A percentile compares a stretch with the other conserved stretches of the same genome.
phyloP scores from a whole-genome alignment of 2,113 vertebrate species.

The Dicrurus megarhynchus region DNA sequence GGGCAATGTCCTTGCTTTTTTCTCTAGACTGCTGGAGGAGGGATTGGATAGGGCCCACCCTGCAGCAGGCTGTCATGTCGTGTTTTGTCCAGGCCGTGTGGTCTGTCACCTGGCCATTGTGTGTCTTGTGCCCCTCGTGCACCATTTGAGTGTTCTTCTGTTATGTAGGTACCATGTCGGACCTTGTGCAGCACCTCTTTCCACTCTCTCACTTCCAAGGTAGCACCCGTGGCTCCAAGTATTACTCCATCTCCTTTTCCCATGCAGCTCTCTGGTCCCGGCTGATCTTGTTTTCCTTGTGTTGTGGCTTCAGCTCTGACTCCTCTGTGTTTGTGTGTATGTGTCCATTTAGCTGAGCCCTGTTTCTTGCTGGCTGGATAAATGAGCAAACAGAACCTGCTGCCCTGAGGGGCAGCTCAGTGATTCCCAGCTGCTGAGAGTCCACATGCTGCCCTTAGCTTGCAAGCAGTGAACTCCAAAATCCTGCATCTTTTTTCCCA shows the following conservation, averaged over 20 bases:
- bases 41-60: neutral
- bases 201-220: slow-evolving; percentile 85
- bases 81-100: neutral
- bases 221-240: slow-evolving; percentile 60
- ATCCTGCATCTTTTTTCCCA: neutral
- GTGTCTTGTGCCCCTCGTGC: neutral
- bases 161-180: slow-evolving; percentile 82
- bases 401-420: neutral
- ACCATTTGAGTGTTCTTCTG: slow-evolving; percentile 68
- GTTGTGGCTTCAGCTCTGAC: slow-evolving; percentile 42
- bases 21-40: neutral
- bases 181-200: slow-evolving; percentile 84
- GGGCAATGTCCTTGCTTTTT: neutral
- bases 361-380: slow-evolving; percentile 14
- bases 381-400: neutral
- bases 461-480: neutral
- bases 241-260: neutral
- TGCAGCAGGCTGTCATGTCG: neutral
- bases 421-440: neutral
- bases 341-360: neutral
- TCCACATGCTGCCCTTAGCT: neutral
- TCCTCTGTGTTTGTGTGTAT: neutral
- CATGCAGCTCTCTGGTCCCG: neutral
- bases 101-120: neutral
- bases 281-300: slow-evolving; percentile 35